Evolutionary conservation across 2,797 vertebrate species (phyloP).

Genomic region (Ibycter americanus): DNA sequence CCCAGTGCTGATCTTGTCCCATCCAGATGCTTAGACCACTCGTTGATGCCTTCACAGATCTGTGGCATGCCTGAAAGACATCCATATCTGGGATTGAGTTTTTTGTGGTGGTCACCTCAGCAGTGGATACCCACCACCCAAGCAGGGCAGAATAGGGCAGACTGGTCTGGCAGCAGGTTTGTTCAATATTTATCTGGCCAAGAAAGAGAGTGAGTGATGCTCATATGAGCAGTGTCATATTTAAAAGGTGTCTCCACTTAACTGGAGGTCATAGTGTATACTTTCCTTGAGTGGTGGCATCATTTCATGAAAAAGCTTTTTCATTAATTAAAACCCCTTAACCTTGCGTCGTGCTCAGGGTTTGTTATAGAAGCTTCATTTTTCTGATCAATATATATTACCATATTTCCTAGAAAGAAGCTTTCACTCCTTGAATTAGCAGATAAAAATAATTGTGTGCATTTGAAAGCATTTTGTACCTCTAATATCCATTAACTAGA

Average conservation of each 20-base stretch:
- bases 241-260: slow-evolving; percentile 17
- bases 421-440: slow-evolving; percentile 62
- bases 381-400: slow-evolving; percentile 72
- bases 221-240: neutral
- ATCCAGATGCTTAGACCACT: neutral
- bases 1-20: neutral
- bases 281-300: slow-evolving; percentile 4
- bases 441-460: slow-evolving; percentile 46
- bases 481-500: slow-evolving; percentile 43
- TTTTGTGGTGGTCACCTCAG: neutral
- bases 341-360: slow-evolving; percentile 28
- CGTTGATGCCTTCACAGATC: neutral
- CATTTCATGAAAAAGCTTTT: slow-evolving; percentile 67
- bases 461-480: slow-evolving; percentile 57
- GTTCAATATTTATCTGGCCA: neutral
- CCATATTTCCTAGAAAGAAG: slow-evolving; percentile 68
- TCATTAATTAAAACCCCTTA: slow-evolving; percentile 73
- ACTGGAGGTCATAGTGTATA: slow-evolving; percentile 11
- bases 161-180: neutral
- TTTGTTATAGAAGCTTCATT: slow-evolving; percentile 56
- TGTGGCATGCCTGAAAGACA: neutral
- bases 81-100: accelerated
- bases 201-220: slow-evolving; percentile 4
- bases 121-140: neutral
- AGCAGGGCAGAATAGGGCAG: neutral